phyloP scores from a whole-genome alignment of 2,113 vertebrate species.

The Phyllostomus hastatus region DNA sequence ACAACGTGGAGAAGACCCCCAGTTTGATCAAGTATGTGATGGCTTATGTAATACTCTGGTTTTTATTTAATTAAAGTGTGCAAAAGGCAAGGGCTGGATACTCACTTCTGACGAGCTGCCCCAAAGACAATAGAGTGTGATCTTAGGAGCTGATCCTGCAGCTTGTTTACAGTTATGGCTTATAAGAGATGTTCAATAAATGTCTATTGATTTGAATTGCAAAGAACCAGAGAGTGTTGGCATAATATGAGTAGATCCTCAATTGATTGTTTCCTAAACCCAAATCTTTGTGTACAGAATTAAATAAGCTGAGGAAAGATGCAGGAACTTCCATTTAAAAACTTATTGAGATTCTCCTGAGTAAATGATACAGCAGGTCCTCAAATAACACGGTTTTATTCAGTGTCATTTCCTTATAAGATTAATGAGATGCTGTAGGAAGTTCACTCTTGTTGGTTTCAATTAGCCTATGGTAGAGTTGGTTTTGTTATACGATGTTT shows the following conservation, averaged over 20 bases:
- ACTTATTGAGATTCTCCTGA: neutral
- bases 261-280: neutral
- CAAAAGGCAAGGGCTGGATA: neutral
- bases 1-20: conserved; percentile 96
- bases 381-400: neutral
- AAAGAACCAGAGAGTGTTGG: neutral
- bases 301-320: neutral
- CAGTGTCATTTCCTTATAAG: neutral
- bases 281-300: neutral
- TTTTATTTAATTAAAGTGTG: neutral
- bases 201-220: neutral
- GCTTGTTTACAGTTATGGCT: neutral
- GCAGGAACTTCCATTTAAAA: conserved; percentile 4
- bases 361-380: neutral
- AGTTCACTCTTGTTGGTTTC: neutral
- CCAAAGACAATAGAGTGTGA: neutral
- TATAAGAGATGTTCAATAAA: neutral
- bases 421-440: neutral
- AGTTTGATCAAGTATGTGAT: conserved; percentile 96
- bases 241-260: neutral
- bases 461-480: neutral
- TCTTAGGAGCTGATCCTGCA: neutral
- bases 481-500: neutral
- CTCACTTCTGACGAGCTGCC: neutral
- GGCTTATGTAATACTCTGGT: neutral